Conservation (phyloP, 2,888 invertebrate species). For the Megalurothrips usitatus region DNA sequence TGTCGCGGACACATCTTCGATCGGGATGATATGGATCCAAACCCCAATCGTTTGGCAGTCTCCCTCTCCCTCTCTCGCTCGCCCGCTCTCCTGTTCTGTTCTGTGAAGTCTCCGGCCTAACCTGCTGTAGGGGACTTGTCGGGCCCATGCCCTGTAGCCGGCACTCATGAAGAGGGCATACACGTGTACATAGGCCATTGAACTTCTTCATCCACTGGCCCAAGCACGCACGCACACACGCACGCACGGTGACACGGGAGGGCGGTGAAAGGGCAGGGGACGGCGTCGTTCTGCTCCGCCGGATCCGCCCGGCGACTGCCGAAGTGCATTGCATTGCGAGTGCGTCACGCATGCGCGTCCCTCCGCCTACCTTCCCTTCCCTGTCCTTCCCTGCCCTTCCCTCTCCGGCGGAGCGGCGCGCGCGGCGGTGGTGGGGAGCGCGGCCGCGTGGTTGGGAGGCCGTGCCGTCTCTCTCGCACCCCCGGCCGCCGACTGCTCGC, state of each 20-base stretch:
- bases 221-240: not conserved
- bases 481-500: not conserved
- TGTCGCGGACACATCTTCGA: too few relatives aligned
- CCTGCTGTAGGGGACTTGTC: too few relatives aligned
- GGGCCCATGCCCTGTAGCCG: too few relatives aligned
- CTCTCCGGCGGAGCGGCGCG: too few relatives aligned
- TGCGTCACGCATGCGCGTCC: not conserved
- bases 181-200: slow-evolving; percentile 2
- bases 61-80: too few relatives aligned
- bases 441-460: not conserved
- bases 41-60: too few relatives aligned
- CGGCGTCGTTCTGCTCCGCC: not conserved
- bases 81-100: too few relatives aligned
- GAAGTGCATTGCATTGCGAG: not conserved
- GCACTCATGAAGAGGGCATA: too few relatives aligned
- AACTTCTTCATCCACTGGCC: not conserved
- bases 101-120: too few relatives aligned
- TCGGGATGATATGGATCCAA: too few relatives aligned
- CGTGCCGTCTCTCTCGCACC: slow-evolving; percentile 1
- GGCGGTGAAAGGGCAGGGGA: not conserved
- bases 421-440: not conserved
- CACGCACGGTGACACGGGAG: not conserved
- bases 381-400: not conserved
- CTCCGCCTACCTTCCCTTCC: not conserved
- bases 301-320: not conserved